These are phyloP conservation scores for Pteria penguin DNA, from an alignment of 2,888 invertebrate genomes.

Conservation along the genomic window DNA sequence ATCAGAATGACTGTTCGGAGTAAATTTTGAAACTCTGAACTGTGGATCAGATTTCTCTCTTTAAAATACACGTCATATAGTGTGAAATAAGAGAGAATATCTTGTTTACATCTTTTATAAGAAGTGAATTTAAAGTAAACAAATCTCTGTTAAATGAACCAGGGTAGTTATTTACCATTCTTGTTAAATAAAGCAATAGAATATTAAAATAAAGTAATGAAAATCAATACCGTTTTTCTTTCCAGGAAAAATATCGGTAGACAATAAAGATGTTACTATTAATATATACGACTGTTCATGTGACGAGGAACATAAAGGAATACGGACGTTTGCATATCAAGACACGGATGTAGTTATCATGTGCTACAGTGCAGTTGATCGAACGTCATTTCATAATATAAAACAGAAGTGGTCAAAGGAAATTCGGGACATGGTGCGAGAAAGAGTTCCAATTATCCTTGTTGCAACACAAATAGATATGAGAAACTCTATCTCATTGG, in stretches of 20 bases:
- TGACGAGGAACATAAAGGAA: conserved; percentile 63
- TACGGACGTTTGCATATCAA: conserved; percentile 66
- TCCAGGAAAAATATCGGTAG: conserved; percentile 53
- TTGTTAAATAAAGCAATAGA: too few species aligned
- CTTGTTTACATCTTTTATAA: too few species aligned
- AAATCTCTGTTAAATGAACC: too few species aligned
- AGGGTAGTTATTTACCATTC: too few species aligned
- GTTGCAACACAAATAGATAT: conserved; percentile 70
- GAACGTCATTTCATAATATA: conserved; percentile 65
- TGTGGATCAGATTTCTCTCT: too few species aligned
- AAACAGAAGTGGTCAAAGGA: conserved; percentile 68
- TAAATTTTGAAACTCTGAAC: too few species aligned
- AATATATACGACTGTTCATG: conserved; percentile 61
- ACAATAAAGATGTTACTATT: conserved; percentile 55
- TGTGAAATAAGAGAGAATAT: too few species aligned
- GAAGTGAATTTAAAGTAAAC: too few species aligned
- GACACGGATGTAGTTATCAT: conserved; percentile 69
- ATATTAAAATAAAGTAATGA: too few species aligned
- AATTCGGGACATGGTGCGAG: conserved; percentile 61
- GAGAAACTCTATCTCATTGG: conserved; percentile 54
- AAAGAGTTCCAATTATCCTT: conserved; percentile 62
- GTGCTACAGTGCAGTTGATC: conserved; percentile 69
- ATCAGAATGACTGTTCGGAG: too few species aligned
- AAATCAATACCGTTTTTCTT: conserved; percentile 14
- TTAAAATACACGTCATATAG: too few species aligned